A percentile compares a stretch with the other conserved stretches of the same genome.
phyloP scores from a whole-genome alignment of 2,888 invertebrate species.

The Heliconius hortense region DNA sequence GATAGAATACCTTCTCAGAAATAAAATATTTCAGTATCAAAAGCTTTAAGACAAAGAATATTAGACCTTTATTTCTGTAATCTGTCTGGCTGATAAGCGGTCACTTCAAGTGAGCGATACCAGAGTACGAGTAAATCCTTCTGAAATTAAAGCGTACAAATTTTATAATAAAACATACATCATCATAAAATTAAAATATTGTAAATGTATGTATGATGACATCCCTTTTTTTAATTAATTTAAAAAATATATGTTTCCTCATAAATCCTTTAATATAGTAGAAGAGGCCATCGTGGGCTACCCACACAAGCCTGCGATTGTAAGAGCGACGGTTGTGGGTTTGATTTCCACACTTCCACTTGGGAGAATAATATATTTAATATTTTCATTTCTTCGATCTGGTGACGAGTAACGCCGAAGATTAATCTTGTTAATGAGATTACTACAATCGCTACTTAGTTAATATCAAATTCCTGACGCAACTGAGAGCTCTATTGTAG shows the following conservation, averaged over 20 bases:
- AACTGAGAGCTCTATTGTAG: slow-evolving; percentile 21
- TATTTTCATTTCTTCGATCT: too few relatives aligned
- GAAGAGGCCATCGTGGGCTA: too few relatives aligned
- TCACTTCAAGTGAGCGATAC: slow-evolving; percentile 19
- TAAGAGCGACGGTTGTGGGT: too few relatives aligned
- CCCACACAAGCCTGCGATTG: too few relatives aligned
- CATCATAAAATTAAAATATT: background rate
- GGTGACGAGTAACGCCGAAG: too few relatives aligned
- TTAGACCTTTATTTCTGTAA: background rate
- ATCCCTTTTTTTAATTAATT: too few relatives aligned
- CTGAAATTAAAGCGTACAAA: background rate
- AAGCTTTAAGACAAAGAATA: background rate
- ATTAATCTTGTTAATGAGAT: too few relatives aligned
- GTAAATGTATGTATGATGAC: background rate
- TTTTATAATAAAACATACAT: slow-evolving; percentile 23
- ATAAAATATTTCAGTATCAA: slow-evolving; percentile 1
- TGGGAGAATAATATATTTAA: too few relatives aligned
- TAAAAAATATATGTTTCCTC: too few relatives aligned
- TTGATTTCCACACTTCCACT: too few relatives aligned
- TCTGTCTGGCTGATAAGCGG: slow-evolving; percentile 30
- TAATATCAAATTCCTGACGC: slow-evolving; percentile 15
- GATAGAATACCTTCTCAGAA: too few relatives aligned
- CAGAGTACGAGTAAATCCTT: slow-evolving; percentile 4
- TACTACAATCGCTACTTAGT: background rate
- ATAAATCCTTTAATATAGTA: too few relatives aligned